These are phyloP conservation scores for Microtus montanus DNA, from an alignment of 2,113 vertebrate genomes.

Conservation along the genomic window DNA sequence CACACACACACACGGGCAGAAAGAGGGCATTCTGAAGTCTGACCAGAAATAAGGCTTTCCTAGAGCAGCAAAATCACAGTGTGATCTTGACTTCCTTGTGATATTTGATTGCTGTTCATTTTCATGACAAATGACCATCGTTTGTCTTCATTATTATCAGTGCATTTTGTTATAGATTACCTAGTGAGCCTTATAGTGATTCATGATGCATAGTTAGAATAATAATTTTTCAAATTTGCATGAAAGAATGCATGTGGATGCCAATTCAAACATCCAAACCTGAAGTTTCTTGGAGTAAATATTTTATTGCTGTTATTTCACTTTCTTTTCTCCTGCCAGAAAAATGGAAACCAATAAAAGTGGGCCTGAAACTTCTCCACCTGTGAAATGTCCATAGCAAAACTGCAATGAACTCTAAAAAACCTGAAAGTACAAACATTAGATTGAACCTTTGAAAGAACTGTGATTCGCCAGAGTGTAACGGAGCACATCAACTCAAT, in stretches of 20 bases:
- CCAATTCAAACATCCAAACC: not conserved
- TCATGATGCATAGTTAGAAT: slow-evolving; percentile 5
- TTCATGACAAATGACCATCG: not conserved
- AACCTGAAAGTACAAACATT: not conserved
- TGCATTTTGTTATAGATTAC: slow-evolving; percentile 3
- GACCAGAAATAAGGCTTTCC: not conserved
- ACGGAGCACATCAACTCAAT: not conserved
- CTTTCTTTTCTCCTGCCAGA: not conserved
- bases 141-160: slow-evolving; percentile 28
- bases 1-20: not conserved
- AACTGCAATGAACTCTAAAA: not conserved
- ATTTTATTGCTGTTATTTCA: not conserved
- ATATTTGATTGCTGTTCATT: not conserved
- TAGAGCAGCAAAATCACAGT: not conserved
- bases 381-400: not conserved
- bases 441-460: not conserved
- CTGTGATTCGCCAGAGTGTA: not conserved
- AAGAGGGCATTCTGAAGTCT: not conserved
- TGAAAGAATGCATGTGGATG: not conserved
- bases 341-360: not conserved
- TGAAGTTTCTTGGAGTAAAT: not conserved
- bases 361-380: not conserved
- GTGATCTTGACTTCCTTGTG: not conserved
- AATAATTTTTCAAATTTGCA: not conserved
- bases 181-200: not conserved